Base-by-base conservation (phyloP, 2,888 invertebrate genomes). In the Morpho achilles region DNA sequence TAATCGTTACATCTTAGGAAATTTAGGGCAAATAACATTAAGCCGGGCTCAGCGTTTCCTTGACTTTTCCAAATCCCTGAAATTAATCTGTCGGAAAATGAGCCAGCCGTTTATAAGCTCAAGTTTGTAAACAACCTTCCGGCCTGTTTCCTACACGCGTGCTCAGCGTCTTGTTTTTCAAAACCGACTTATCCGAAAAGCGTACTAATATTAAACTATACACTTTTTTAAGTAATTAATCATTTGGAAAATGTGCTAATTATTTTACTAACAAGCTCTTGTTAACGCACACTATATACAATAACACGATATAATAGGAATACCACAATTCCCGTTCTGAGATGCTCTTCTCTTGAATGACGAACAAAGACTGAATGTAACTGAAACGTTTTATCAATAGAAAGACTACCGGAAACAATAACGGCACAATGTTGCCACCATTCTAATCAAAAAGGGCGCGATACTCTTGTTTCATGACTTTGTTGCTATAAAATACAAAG, bases 11-110 rank as follows among this genome's bases (percentile, higher is more conserved):
- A 40, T 53, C 22, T 41, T 47, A 46, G 40, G 7, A 53, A 53
- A 53, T 45, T 53, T 46, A 16, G 40, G 39, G 40, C 9, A 47
- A 46, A 53, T 39, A 53, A 53, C 45, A 23, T 47, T 16, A 9
- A 9, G 39, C 40, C 4, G n/a, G 3, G 10, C 53, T 40, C 46
- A 9, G 53, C 53, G 40, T 53, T 53, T 53, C 40, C 46, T 53
- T 10, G 53, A 53, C 53, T 53, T 47, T 46, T 53, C 45, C 53
- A 53, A 53, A 53, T 53, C 50, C 41, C 51, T 51, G 53, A 47
- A 50, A 49, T 49, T 50, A 58, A 58, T 50, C 45, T 53, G 10
- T 50, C 50, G 58, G 58, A 58, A 58, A 53, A 50, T 58, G 53
- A 50, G 50, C 32, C 53, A n/a, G 53, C 46, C 40, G 53, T 53